Evolutionary conservation across 2,113 vertebrate species (phyloP).

Genomic region (Atractosteus spatula): DNA sequence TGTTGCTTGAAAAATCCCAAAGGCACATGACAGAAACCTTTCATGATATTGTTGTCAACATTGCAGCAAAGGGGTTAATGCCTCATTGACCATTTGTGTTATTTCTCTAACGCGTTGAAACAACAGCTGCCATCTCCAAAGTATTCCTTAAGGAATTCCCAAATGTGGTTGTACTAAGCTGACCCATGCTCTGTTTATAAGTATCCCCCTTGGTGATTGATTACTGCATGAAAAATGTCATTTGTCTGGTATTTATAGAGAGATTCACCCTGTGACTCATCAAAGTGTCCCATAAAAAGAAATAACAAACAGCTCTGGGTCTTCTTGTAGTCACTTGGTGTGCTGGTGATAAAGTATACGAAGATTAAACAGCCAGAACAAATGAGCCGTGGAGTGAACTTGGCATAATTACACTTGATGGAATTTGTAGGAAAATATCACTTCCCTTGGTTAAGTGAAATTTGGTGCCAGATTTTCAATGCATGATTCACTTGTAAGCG

Average conservation of each 20-base stretch:
- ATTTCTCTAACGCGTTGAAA: neutral
- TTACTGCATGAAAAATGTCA: neutral
- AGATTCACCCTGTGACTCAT: neutral
- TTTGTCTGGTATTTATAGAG: neutral
- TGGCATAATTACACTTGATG: no score
- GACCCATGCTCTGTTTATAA: neutral
- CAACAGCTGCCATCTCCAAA: neutral
- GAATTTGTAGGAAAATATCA: no score
- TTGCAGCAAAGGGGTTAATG: neutral
- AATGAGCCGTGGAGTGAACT: no score
- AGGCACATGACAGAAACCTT: no score
- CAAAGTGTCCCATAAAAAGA: neutral
- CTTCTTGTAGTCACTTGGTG: no score
- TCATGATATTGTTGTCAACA: no score
- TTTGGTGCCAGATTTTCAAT: no score
- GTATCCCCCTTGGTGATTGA: neutral
- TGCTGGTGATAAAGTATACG: no score
- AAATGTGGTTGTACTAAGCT: neutral
- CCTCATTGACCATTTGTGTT: neutral
- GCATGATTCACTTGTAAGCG: no score
- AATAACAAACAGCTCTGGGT: neutral
- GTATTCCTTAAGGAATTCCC: neutral
- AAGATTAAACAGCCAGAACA: no score
- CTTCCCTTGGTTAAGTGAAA: no score
- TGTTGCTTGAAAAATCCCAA: no score